Conservation (phyloP, 2,797 vertebrate genomes). For the Pipistrellus pygmaeus region DNA sequence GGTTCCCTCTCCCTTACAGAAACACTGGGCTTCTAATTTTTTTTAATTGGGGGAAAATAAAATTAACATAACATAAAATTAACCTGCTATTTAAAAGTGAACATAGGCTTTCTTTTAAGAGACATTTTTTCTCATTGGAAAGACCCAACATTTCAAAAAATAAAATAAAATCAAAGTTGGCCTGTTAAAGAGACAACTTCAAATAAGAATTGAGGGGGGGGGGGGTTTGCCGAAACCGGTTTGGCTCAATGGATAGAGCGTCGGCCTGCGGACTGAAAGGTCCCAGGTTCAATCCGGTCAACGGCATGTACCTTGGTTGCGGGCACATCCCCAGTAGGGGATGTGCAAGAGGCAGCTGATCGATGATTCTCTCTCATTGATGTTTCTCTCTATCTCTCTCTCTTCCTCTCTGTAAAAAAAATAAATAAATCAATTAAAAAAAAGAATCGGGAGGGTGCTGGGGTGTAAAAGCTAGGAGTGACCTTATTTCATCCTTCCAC, state of each 20-base stretch:
- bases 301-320: too few relatives aligned
- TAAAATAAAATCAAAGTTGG: slow-evolving; percentile 17
- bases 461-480: not conserved
- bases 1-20: slow-evolving; percentile 8
- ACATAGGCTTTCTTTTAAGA: slow-evolving; percentile 38
- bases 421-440: too few relatives aligned
- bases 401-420: too few relatives aligned
- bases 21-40: slow-evolving; percentile 6
- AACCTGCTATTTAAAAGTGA: slow-evolving; percentile 34
- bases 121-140: not conserved
- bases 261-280: too few relatives aligned
- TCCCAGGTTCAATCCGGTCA: too few relatives aligned
- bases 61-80: slow-evolving; percentile 48
- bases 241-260: too few relatives aligned
- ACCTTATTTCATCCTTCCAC: not conserved
- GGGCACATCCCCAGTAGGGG: too few relatives aligned
- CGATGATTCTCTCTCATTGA: too few relatives aligned
- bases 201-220: not conserved
- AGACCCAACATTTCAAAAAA: not conserved
- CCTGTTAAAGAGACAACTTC: slow-evolving; percentile 14
- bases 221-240: too few relatives aligned
- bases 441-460: not conserved
- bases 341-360: too few relatives aligned
- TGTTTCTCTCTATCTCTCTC: too few relatives aligned
- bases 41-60: slow-evolving; percentile 5